Evolutionary conservation across 2,888 invertebrate species (phyloP), one percentile per base, ranked within the genome.

Genomic region (Drosophila setosimentum): DNA sequence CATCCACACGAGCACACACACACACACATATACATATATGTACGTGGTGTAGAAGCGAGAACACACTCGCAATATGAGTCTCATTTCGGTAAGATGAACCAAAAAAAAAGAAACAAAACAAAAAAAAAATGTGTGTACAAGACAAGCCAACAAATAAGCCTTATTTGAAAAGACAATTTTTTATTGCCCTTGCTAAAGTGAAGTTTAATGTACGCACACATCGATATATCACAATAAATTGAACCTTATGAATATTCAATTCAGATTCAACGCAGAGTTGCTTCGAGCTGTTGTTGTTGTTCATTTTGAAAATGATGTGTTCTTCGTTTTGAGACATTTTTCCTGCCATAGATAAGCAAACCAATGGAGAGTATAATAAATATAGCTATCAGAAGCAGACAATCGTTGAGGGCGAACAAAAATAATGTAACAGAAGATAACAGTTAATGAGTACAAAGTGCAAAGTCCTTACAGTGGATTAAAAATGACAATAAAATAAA

Each of bases 381-480:
- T 68, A 54, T 30, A 16, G 49, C 66, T 55, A 61, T 78, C 77
- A 70, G 58, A 32, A 50, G 50, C 68, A 76, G 64, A 61, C 64
- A 53, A 61, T 35, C 61, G 24, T 6, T 57, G 33, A 7, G 27
- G 33, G 11, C n/a, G 54, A 64, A 53, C 30, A 11, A 35, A 29
- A 42, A 49, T 30, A 60, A 40, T 59, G 54, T 66, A 40, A 48
- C 35, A 51, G 29, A 69, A 69, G 78, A 83, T 82, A 80, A 71
- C 72, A 35, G 65, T 82, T 84, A 87, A 87, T 84, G 78, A 75
- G 55, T 76, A 59, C 62, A 79, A 76, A 77, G 64, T 69, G 60
- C 63, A 35, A 55, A 61, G 48, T 55, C n/a, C n/a, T 24, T 32
- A 62, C 53, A 59, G 54, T 57, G 48, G 48, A 11, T 33, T 33